Conservation (phyloP, 2,797 vertebrate species). For the Sebastes nivosus region DNA sequence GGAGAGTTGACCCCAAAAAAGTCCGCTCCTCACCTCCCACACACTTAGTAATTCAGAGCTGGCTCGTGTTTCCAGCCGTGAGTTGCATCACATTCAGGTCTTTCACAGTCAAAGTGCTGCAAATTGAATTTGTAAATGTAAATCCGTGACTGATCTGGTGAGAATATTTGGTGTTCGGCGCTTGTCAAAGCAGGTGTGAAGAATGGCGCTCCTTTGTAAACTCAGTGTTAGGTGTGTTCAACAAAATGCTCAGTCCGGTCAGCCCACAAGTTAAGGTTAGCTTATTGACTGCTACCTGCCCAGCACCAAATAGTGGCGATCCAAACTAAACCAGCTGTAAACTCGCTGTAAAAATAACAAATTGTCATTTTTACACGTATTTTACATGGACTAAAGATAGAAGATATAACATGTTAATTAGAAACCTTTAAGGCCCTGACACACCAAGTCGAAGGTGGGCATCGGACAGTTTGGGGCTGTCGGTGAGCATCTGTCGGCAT, state of each 20-base stretch:
- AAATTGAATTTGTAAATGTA: not conserved
- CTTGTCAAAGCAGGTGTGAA: not conserved
- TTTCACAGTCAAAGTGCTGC: not conserved
- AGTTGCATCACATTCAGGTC: not conserved
- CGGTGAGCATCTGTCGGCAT: too few relatives aligned
- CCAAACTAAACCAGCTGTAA: not conserved
- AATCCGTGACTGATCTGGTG: not conserved
- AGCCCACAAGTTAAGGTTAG: not conserved
- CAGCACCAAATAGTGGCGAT: not conserved
- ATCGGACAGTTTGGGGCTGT: too few relatives aligned
- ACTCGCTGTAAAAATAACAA: too few relatives aligned
- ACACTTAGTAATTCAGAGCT: conserved; percentile 16
- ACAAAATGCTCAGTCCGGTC: not conserved
- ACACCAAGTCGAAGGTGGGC: too few relatives aligned
- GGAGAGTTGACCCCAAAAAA: conserved; percentile 49
- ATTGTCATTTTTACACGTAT: not conserved
- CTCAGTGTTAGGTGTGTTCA: not conserved
- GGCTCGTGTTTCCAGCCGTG: not conserved
- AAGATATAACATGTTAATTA: too few relatives aligned
- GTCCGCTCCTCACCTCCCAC: conserved; percentile 41
- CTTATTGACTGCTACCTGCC: not conserved
- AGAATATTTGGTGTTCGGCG: not conserved
- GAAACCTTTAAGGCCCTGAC: too few relatives aligned
- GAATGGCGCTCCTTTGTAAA: not conserved
- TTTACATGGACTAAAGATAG: not conserved